Base-by-base conservation (phyloP, 2,797 vertebrate genomes). In the Aphelocoma californica region DNA sequence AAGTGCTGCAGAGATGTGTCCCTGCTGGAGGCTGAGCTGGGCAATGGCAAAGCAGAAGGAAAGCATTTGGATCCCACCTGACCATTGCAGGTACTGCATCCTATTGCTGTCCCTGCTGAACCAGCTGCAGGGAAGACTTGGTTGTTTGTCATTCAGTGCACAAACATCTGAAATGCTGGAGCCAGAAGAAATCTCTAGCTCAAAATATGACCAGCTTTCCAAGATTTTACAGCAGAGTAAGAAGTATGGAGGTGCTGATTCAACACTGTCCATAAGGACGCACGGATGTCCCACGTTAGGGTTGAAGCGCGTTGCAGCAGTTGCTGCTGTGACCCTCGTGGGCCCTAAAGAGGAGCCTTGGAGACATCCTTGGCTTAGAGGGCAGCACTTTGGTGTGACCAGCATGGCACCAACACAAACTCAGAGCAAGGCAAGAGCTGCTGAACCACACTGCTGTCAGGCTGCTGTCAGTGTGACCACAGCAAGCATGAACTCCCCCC, bases 381-480 rank as follows among this genome's bases (percentile, higher is more conserved):
- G 11, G 18, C 19, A 34, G 58, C 61, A 72, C 50, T 72, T 45
- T 32, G 44, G 19, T 31, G 38, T 34, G 50, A 50, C 12, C 61
- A 77, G 77, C 24, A 57, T 1, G 0, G 66, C 42, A 75, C 10
- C 0, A 1, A 32, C 28, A 45, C 26, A 70, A 82, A 82, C 6
- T 28, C 66, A 73, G 67, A 65, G 73, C 23, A 47, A 44, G 32
- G 42, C 56, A 44, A 34, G 57, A 74, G 34, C 15, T 50, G 51
- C 26, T 3, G 26, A 62, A 26, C n/a, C 21, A 44, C 1, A 1
- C 12, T 0, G 4, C 38, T 56, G 53, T 23, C 0, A 0, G 40
- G 45, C n/a, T 78, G 73, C 57, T 12, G 2, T 34, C 69, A 45
- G 67, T 4, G 2, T 14, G 67, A 80, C 44, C 5, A 9, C 60